Evolutionary conservation across 1,140 invertebrate species (phyloP).

Genomic region (Panagrolaimus sp.): DNA sequence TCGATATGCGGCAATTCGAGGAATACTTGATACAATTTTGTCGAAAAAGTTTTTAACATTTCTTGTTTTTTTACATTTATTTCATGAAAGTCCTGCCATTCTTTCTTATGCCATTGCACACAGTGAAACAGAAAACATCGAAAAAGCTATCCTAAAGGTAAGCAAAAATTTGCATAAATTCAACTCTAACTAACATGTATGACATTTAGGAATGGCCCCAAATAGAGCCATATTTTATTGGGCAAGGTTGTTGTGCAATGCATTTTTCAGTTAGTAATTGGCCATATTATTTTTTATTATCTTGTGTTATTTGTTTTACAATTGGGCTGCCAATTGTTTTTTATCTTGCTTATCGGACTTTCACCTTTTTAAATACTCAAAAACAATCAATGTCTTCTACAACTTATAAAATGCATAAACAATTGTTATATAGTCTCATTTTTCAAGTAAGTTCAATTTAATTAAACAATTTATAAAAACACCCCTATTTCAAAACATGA

Average conservation of each 20-base stretch:
- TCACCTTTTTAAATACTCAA: neutral
- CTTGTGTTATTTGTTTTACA: neutral
- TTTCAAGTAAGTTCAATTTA: conserved; percentile 6
- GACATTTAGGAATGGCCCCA: neutral
- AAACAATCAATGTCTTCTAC: neutral
- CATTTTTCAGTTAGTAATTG: neutral
- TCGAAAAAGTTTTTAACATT: neutral
- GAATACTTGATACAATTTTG: too few species aligned
- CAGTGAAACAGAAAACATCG: neutral
- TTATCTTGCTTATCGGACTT: neutral
- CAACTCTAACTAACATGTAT: neutral
- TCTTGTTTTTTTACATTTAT: neutral
- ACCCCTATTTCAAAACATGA: too few species aligned
- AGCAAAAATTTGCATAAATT: neutral
- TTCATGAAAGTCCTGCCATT: neutral
- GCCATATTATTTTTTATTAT: neutral
- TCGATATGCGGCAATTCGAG: conserved; percentile 1
- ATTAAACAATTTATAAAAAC: too few species aligned
- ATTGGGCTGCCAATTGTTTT: neutral
- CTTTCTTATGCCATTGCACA: neutral
- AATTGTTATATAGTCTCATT: neutral
- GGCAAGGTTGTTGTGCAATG: neutral
- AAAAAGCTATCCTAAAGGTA: neutral
- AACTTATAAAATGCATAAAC: conserved; percentile 4
- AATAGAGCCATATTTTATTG: neutral